Percentiles rank a stretch among this genome's conserved stretches.
Conservation (phyloP, 2,888 invertebrate genomes). For the Pimpla rufipes region DNA sequence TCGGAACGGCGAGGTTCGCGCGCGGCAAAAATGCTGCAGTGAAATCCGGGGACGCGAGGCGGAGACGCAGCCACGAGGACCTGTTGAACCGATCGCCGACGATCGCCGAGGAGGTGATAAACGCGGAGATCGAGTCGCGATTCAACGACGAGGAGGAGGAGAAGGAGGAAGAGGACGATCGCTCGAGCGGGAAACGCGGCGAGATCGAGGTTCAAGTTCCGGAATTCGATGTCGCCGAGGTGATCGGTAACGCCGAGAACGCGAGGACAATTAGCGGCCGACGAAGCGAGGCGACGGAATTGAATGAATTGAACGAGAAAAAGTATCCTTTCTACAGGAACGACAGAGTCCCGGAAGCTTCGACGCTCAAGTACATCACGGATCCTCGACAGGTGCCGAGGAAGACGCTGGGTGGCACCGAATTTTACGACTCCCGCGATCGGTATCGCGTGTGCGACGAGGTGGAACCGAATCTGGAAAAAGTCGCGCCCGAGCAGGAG, state of each 20-base stretch:
- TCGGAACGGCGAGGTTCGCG: slow-evolving; percentile 55
- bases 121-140: slow-evolving; percentile 78
- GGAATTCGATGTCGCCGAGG: slow-evolving; percentile 76
- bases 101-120: slow-evolving; percentile 74
- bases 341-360: slow-evolving; percentile 86
- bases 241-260: slow-evolving; percentile 72
- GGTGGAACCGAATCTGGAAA: slow-evolving; percentile 79
- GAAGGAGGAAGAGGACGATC: slow-evolving; percentile 79
- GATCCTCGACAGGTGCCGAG: slow-evolving; percentile 88
- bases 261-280: slow-evolving; percentile 42
- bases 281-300: not conserved
- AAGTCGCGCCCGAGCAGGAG: slow-evolving; percentile 78
- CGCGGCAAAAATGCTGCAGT: slow-evolving; percentile 76
- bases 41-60: slow-evolving; percentile 48
- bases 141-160: slow-evolving; percentile 81
- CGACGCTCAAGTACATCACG: slow-evolving; percentile 90
- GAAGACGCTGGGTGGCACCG: slow-evolving; percentile 89
- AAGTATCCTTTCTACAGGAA: slow-evolving; percentile 90
- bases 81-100: slow-evolving; percentile 76
- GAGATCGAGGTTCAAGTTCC: slow-evolving; percentile 78
- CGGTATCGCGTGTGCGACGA: slow-evolving; percentile 82
- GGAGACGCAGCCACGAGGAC: slow-evolving; percentile 64
- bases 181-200: slow-evolving; percentile 34
- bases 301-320: slow-evolving; percentile 75
- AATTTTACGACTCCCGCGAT: slow-evolving; percentile 90